These are phyloP conservation scores for Gambusia affinis DNA, from an alignment of 2,113 vertebrate species.

Conservation along the genomic window DNA sequence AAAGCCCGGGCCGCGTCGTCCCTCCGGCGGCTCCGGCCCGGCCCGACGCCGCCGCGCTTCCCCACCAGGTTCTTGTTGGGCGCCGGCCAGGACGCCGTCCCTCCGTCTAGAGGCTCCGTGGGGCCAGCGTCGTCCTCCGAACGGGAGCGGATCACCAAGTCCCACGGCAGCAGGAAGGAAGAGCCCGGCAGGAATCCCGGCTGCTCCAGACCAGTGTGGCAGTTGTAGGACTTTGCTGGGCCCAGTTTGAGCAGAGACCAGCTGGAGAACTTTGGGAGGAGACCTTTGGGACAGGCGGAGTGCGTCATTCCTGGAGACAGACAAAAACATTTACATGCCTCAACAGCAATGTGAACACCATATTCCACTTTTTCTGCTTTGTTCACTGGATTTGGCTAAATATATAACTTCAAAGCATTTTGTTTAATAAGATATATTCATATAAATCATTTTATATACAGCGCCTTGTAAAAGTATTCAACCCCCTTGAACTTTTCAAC, in stretches of 20 bases:
- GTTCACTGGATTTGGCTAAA: too few species aligned
- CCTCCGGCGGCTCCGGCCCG: constrained; percentile 88
- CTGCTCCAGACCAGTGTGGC: constrained; percentile 93
- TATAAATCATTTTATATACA: too few species aligned
- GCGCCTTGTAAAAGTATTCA: too few species aligned
- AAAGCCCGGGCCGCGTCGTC: constrained; percentile 94
- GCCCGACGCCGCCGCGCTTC: constrained; percentile 86
- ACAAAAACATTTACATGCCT: too few species aligned
- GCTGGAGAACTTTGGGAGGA: constrained; percentile 96
- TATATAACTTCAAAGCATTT: too few species aligned
- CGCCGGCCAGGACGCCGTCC: constrained; percentile 92
- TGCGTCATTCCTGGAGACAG: constrained; percentile 89
- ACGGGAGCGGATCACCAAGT: constrained; percentile 91
- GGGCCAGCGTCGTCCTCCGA: constrained; percentile 88
- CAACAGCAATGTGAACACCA: too few species aligned
- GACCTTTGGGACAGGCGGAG: constrained; percentile 92
- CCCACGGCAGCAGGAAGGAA: constrained; percentile 96
- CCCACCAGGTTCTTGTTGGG: constrained; percentile 91
- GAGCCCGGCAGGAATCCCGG: constrained; percentile 94
- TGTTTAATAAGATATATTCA: too few species aligned
- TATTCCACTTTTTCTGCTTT: too few species aligned
- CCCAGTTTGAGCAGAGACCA: constrained; percentile 97
- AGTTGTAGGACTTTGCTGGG: constrained; percentile 94
- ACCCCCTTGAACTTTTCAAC: too few species aligned
- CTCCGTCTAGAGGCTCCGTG: constrained; percentile 80